These are phyloP conservation scores for Podarcis siculus DNA, from an alignment of 2,797 vertebrate genomes.

Conservation along the genomic window DNA sequence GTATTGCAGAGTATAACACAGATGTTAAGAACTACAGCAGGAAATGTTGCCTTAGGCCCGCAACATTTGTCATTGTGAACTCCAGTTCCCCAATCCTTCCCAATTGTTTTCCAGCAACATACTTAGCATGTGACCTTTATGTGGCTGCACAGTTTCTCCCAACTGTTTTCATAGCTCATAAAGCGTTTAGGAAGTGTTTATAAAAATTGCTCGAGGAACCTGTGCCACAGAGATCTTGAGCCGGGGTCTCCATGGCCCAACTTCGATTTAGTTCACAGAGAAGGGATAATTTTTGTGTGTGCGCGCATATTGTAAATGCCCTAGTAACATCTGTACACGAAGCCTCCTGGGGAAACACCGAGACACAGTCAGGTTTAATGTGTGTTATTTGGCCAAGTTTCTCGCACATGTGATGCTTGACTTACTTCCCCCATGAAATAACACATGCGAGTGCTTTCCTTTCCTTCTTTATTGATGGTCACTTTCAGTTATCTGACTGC, in stretches of 20 bases:
- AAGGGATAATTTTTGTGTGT: conserved; percentile 51
- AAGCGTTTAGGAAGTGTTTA: conserved; percentile 78
- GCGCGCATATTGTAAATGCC: conserved; percentile 68
- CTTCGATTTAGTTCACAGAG: conserved; percentile 75
- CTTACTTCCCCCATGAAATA: conserved; percentile 79
- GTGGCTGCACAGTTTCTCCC: conserved; percentile 70
- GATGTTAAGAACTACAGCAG: conserved; percentile 59
- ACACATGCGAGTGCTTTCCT: conserved; percentile 62
- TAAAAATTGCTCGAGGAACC: conserved; percentile 77
- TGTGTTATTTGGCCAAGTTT: conserved; percentile 76
- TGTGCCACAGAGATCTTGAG: conserved; percentile 74
- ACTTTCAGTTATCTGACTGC: conserved; percentile 72
- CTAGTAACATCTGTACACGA: conserved; percentile 78
- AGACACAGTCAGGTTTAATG: conserved; percentile 68
- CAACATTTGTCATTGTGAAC: conserved; percentile 41
- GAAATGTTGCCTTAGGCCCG: conserved; percentile 35
- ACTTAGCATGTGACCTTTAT: conserved; percentile 75
- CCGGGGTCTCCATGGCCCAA: conserved; percentile 66
- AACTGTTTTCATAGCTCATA: conserved; percentile 79
- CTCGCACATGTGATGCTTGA: conserved; percentile 76
- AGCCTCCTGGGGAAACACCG: conserved; percentile 68
- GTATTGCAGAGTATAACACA: conserved; percentile 46
- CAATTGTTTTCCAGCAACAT: conserved; percentile 69
- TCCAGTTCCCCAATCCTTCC: conserved; percentile 46
- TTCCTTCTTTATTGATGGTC: conserved; percentile 62